A percentile compares a stretch with the other conserved stretches of the same genome.
These are phyloP conservation scores for Thymelicus acteon DNA, from an alignment of 2,888 invertebrate genomes.

Conservation along the genomic window DNA sequence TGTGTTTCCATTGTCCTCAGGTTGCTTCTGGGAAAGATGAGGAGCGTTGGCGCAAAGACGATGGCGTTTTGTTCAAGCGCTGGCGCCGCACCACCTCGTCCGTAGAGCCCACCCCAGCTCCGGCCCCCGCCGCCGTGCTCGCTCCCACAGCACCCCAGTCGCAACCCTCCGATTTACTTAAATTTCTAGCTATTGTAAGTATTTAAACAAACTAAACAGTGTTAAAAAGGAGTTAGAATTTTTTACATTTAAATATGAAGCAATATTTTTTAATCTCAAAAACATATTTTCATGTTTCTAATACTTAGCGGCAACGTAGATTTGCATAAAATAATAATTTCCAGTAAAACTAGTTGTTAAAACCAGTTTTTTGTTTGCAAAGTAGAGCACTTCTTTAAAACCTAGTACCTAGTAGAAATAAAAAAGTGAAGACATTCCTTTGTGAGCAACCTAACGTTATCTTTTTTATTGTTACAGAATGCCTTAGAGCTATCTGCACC, in stretches of 20 bases:
- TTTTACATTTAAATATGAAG: background rate
- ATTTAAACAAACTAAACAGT: constrained; percentile 41
- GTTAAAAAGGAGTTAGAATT: background rate
- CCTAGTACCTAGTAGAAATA: background rate
- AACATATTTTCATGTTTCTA: background rate
- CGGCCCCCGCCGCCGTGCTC: constrained; percentile 55
- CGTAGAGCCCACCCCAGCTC: constrained; percentile 56
- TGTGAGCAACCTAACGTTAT: constrained; percentile 5
- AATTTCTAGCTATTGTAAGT: constrained; percentile 93
- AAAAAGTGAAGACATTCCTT: background rate
- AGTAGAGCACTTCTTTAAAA: background rate
- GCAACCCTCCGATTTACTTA: constrained; percentile 84
- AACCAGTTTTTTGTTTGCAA: background rate
- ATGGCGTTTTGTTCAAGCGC: constrained; percentile 76
- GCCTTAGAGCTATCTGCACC: constrained; percentile 96
- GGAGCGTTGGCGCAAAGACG: constrained; percentile 79
- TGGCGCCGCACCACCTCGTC: constrained; percentile 71
- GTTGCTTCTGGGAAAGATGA: constrained; percentile 82
- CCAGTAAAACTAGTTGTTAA: constrained; percentile 18
- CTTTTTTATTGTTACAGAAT: constrained; percentile 87
- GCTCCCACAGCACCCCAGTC: constrained; percentile 54
- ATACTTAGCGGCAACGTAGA: constrained; percentile 15
- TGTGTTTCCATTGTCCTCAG: constrained; percentile 77
- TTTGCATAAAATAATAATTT: constrained; percentile 4
- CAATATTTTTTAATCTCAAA: too few species aligned